Evolutionary conservation across 2,113 vertebrate species (phyloP).

Genomic region (Pleuronectes platessa): DNA sequence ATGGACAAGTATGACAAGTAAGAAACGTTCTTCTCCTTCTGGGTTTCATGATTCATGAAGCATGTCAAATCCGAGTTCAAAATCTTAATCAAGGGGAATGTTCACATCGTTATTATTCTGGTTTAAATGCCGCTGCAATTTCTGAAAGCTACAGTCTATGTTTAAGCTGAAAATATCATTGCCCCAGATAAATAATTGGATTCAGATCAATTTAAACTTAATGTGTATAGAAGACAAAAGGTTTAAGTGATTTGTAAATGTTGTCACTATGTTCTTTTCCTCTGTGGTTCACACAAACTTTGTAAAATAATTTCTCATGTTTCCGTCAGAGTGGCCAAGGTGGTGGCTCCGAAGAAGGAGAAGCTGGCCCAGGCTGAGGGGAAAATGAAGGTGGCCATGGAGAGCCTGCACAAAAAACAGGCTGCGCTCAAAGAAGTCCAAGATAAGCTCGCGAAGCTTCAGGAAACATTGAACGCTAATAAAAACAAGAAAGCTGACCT

Average conservation of each 20-base stretch:
- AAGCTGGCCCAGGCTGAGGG: constrained; percentile 86
- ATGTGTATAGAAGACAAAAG: too few species aligned
- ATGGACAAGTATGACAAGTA: constrained; percentile 91
- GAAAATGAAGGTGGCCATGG: constrained; percentile 85
- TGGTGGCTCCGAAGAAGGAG: constrained; percentile 89
- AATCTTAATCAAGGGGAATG: constrained; percentile 25
- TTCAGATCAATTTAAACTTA: too few species aligned
- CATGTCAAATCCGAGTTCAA: not conserved
- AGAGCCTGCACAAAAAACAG: constrained; percentile 86
- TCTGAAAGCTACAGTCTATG: not conserved
- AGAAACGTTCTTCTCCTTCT: constrained; percentile 52
- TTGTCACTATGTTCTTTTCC: too few species aligned
- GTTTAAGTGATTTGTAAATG: too few species aligned
- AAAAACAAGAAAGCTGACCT: constrained; percentile 89
- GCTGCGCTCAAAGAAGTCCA: constrained; percentile 87
- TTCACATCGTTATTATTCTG: constrained; percentile 6
- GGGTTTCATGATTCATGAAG: too few species aligned
- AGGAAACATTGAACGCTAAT: constrained; percentile 85
- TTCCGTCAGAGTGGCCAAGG: constrained; percentile 85
- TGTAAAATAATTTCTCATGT: constrained; percentile 6
- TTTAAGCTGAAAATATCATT: not conserved
- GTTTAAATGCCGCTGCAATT: constrained; percentile 14
- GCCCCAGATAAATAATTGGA: too few species aligned
- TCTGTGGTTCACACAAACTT: not conserved
- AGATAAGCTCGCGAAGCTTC: constrained; percentile 85